Evolutionary conservation across 2,797 vertebrate genomes (phyloP).

Genomic region (Gallinago stenura): DNA sequence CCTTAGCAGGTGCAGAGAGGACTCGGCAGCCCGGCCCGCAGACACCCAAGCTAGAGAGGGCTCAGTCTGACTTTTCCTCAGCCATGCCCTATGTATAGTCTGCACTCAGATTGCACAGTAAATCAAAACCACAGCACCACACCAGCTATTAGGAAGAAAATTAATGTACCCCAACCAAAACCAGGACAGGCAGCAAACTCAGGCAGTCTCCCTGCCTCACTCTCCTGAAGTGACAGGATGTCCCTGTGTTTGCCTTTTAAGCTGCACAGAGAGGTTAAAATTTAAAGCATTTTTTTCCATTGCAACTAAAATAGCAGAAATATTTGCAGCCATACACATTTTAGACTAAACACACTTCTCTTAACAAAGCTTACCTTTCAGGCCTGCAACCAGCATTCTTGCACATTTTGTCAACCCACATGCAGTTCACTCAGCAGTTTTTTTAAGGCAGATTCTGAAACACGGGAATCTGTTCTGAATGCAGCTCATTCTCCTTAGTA

Average conservation of each 20-base stretch:
- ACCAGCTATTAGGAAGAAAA: not conserved
- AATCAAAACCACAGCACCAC: not conserved
- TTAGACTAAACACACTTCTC: not conserved
- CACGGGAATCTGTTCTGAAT: not conserved
- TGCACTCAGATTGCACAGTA: not conserved
- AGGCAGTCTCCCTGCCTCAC: not conserved
- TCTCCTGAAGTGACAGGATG: not conserved
- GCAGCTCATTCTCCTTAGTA: not conserved
- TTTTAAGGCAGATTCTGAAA: not conserved
- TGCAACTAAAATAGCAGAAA: not conserved
- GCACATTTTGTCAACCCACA: not conserved
- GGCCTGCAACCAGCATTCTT: not conserved
- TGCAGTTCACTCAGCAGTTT: not conserved
- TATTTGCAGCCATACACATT: not conserved
- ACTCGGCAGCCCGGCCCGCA: not conserved
- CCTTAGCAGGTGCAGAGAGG: not conserved
- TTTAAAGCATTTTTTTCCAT: not conserved
- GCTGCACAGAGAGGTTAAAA: not conserved
- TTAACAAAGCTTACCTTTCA: constrained; percentile 1
- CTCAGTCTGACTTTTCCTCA: not conserved
- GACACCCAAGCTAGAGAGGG: no score
- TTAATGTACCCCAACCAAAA: not conserved
- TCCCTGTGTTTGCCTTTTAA: not conserved
- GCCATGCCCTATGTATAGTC: not conserved
- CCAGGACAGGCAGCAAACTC: not conserved